Evolutionary conservation across 2,113 vertebrate species (phyloP).

Genomic region (Polypterus senegalus): DNA sequence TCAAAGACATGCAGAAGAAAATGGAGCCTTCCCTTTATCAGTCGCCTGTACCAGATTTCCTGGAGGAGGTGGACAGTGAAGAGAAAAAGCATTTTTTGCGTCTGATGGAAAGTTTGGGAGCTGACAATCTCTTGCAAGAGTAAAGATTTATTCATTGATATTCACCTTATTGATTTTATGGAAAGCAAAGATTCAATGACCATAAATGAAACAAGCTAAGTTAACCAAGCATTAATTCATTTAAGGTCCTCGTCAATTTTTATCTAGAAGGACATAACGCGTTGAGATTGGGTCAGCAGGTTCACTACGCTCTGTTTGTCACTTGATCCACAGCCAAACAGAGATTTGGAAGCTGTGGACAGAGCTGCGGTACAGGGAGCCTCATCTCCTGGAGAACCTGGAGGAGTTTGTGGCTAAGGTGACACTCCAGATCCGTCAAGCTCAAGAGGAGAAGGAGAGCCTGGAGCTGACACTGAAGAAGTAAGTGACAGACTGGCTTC

Average conservation of each 20-base stretch:
- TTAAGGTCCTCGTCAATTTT: background rate
- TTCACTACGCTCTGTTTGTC: background rate
- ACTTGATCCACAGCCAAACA: conserved; percentile 25
- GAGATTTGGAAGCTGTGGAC: conserved; percentile 58
- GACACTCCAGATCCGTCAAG: conserved; percentile 39
- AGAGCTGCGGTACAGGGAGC: conserved; percentile 42
- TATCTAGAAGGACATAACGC: background rate
- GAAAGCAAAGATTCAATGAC: too few species aligned
- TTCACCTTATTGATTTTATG: too few species aligned
- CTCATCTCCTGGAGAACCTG: conserved; percentile 41
- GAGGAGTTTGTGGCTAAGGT: conserved; percentile 49
- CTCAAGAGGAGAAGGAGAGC: conserved; percentile 28
- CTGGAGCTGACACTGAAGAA: conserved; percentile 42
- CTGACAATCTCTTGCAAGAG: conserved; percentile 26
- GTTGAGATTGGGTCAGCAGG: background rate
- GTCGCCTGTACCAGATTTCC: rapidly evolving
- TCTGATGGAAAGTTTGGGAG: conserved; percentile 44
- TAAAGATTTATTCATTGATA: conserved; percentile 20
- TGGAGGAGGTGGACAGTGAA: conserved; percentile 20
- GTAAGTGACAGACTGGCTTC: conserved; percentile 28
- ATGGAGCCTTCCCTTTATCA: background rate
- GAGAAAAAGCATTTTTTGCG: conserved; percentile 36
- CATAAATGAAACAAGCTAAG: too few species aligned
- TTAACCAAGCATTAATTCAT: background rate
- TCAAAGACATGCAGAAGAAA: background rate